These are phyloP conservation scores for Acromyrmex charruanus DNA, from an alignment of 1,140 invertebrate species.

Conservation along the genomic window DNA sequence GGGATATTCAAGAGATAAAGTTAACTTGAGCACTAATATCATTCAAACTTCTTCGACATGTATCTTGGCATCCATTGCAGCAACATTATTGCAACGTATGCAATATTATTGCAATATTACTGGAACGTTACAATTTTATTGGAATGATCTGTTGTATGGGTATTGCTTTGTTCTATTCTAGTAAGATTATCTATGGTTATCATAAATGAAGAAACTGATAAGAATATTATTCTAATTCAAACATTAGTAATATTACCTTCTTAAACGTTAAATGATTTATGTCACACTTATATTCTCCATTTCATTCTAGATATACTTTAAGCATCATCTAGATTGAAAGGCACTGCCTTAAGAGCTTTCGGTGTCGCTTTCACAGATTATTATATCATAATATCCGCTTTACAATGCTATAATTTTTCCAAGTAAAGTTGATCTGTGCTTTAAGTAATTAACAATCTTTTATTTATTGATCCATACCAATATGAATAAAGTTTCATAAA, in stretches of 20 bases:
- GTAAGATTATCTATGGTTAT: background rate
- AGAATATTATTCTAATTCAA: background rate
- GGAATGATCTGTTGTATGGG: too few relatives aligned
- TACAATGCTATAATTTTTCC: constrained; percentile 28
- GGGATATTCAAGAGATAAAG: background rate
- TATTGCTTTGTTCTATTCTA: background rate
- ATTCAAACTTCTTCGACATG: background rate
- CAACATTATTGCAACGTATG: too few relatives aligned
- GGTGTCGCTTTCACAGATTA: constrained; percentile 17
- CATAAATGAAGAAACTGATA: background rate
- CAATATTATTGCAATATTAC: too few relatives aligned
- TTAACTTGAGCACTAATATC: constrained; percentile 2
- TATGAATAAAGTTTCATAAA: background rate
- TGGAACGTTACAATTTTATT: too few relatives aligned
- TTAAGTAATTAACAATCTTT: constrained; percentile 29
- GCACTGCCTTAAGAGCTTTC: constrained; percentile 26
- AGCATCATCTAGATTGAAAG: constrained; percentile 25
- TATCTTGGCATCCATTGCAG: background rate
- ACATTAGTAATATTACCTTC: background rate
- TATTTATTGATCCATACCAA: background rate
- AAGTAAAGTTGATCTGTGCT: constrained; percentile 26
- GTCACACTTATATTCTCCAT: background rate
- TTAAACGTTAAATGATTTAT: background rate
- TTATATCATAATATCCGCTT: constrained; percentile 32
- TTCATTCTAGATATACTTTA: constrained; percentile 45